Conservation (phyloP, 2,888 invertebrate genomes). For the Rutpela maculata region DNA sequence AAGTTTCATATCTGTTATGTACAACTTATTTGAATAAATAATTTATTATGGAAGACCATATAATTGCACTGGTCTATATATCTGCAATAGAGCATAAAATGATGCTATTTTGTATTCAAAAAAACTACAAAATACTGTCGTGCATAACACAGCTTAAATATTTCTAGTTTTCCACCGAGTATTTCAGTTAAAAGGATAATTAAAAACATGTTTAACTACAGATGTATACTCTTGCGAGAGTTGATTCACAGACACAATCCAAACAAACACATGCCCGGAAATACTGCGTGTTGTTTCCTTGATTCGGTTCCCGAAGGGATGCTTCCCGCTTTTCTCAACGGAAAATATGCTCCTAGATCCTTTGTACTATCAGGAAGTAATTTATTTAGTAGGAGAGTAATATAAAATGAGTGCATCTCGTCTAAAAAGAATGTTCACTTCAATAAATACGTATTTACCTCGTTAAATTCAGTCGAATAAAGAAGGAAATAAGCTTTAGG, state of each 20-base stretch:
- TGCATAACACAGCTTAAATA: neutral
- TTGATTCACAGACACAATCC: neutral
- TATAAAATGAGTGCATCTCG: neutral
- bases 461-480: neutral
- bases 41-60: too few species aligned
- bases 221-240: neutral
- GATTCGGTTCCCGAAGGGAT: slow-evolving; percentile 10
- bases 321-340: neutral
- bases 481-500: too few species aligned
- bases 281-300: neutral
- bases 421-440: slow-evolving; percentile 1
- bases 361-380: slow-evolving; percentile 10
- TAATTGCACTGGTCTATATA: too few species aligned
- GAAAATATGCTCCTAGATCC: slow-evolving; percentile 22
- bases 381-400: slow-evolving; percentile 11
- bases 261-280: slow-evolving; percentile 24
- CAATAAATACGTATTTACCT: slow-evolving; percentile 1
- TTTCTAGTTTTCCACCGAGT: neutral
- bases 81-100: too few species aligned
- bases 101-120: too few species aligned
- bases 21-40: too few species aligned
- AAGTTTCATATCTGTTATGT: too few species aligned
- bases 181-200: neutral
- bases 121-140: too few species aligned
- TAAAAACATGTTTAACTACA: neutral